Conservation (phyloP, 2,797 vertebrate species). For the Oryzias dopingdopingensis region DNA sequence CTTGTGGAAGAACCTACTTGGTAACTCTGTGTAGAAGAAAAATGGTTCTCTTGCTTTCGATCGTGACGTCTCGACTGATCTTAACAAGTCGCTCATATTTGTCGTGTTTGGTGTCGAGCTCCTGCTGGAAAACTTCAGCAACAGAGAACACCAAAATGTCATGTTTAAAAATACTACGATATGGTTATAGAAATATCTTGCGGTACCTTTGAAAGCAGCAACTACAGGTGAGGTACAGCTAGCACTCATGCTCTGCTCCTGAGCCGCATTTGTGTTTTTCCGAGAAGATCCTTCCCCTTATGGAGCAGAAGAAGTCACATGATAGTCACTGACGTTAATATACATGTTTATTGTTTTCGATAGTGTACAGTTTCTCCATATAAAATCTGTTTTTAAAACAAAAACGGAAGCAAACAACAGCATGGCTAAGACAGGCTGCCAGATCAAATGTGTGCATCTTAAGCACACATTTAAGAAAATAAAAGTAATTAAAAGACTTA, state of each 20-base stretch:
- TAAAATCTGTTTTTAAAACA: too few relatives aligned
- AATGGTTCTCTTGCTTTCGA: constrained; percentile 96
- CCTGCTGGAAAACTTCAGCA: constrained; percentile 88
- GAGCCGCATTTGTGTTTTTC: constrained; percentile 80
- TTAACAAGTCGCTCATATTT: constrained; percentile 95
- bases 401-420: too few relatives aligned
- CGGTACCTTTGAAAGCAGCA: constrained; percentile 84
- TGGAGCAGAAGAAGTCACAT: neutral
- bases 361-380: too few relatives aligned
- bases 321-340: neutral
- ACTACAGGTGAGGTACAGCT: constrained; percentile 80
- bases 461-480: too few relatives aligned
- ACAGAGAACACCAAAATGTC: neutral
- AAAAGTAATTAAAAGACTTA: too few relatives aligned
- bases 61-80: constrained; percentile 94
- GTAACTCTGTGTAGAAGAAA: constrained; percentile 94
- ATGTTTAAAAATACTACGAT: neutral
- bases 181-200: neutral
- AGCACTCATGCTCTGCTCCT: constrained; percentile 68
- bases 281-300: constrained; percentile 78
- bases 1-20: constrained; percentile 73
- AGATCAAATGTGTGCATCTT: too few relatives aligned
- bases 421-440: too few relatives aligned
- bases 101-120: constrained; percentile 93
- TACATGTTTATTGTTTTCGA: too few relatives aligned